Base-by-base conservation (phyloP, 2,888 invertebrate genomes). In the Scaptomyza cyrtandrae region DNA sequence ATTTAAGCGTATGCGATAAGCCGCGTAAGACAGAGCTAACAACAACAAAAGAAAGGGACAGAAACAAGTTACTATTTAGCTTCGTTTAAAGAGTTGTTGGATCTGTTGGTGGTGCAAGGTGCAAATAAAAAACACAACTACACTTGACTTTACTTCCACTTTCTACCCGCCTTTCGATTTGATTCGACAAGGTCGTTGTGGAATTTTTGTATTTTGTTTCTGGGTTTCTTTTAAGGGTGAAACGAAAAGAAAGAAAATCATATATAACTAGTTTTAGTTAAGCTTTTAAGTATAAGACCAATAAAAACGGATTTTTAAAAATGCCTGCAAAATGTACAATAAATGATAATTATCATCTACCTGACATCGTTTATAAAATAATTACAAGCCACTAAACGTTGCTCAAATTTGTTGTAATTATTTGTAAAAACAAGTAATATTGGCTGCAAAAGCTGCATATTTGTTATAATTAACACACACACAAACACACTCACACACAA, bases 171-270 rank as follows among this genome's bases (percentile, higher is more conserved):
- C n/a, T n/a, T n/a, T n/a, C n/a, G n/a, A n/a, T n/a, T 78, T 64
- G 63, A 71, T 71, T 82, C 62, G 70, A 72, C 85, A 85, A 85
- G 89, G 85, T 85, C 89, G 68, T 89, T 79, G 70, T 85, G 76
- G 73, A 77, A 82, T 69, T 71, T 62, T 61, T 24, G 24, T 5
- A 3, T 24, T 24, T 24, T 24, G 19, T 19, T 19, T 19, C 19
- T 19, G 19, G n/a, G n/a, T n/a, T 24, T 24, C 24, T 24, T 24
- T 3, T 1, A 2, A 24, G 24, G 24, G 5, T 24, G 4, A 24
- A 24, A 24, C 1, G 24, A 24, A 3, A 24, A 24, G 24, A 24
- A 24, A 24, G 24, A 24, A 24, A 24, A 24, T 24, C 24, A 24
- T 24, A 3, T 3, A 24, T 24, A 24, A 24, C 24, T 4, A 2